Conservation (phyloP, 2,113 vertebrate species). For the Probosciger aterrimus region DNA sequence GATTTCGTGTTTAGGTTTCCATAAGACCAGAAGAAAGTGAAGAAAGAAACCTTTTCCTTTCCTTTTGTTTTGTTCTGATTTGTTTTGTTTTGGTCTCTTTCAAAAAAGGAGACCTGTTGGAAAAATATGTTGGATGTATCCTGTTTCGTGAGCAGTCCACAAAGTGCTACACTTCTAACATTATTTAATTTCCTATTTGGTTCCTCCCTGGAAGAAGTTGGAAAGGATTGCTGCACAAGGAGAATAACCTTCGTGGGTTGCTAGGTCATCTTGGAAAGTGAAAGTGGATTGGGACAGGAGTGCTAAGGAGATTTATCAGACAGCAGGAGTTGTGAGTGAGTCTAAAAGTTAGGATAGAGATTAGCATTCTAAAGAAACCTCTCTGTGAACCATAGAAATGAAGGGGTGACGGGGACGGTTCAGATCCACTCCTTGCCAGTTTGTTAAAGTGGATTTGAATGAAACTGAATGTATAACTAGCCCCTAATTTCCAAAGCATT, state of each 20-base stretch:
- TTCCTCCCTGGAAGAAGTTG: neutral
- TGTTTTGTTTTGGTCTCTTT: neutral
- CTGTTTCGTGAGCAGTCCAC: neutral
- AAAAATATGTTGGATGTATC: neutral
- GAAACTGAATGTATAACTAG: neutral
- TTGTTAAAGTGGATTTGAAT: neutral
- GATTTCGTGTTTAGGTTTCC: neutral
- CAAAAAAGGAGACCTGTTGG: neutral
- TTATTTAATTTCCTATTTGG: neutral
- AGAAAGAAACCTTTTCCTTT: neutral
- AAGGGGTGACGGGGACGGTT: neutral
- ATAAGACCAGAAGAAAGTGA: neutral
- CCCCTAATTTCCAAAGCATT: slow-evolving; percentile 43
- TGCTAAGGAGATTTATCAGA: neutral
- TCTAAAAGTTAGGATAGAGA: neutral
- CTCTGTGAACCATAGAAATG: neutral
- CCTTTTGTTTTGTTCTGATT: neutral
- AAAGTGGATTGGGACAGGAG: neutral
- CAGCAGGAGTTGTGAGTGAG: neutral
- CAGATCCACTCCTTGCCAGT: neutral
- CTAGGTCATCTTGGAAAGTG: neutral
- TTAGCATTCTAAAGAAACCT: rapidly evolving
- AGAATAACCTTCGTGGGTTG: neutral
- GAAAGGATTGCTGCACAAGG: neutral
- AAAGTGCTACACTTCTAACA: neutral